Evolutionary conservation across 2,888 invertebrate genomes (phyloP).

Genomic region (Ornithoptera alexandrae): DNA sequence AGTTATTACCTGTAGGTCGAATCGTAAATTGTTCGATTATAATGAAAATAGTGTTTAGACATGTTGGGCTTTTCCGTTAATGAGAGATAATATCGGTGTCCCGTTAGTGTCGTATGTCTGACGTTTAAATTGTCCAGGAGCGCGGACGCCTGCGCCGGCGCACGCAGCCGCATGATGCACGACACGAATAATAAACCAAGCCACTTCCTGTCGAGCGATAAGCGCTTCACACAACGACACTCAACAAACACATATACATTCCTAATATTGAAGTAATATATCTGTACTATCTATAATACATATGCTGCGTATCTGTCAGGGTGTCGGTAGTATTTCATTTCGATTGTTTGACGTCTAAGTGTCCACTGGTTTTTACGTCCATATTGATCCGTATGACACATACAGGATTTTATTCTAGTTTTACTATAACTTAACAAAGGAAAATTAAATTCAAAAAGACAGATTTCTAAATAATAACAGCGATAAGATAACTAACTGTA

Average conservation of each 20-base stretch:
- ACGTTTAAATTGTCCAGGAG: conserved; percentile 64
- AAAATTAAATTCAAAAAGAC: conserved; percentile 11
- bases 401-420: conserved; percentile 14
- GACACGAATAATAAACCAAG: conserved; percentile 79
- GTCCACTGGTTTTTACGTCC: conserved; percentile 27
- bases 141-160: conserved; percentile 47
- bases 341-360: conserved; percentile 35
- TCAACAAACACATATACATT: conserved; percentile 40
- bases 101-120: conserved; percentile 63
- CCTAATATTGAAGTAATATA: conserved; percentile 34
- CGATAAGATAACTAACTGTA: conserved; percentile 26
- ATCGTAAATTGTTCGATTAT: background rate
- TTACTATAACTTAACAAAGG: conserved; percentile 5
- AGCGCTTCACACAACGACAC: conserved; percentile 62
- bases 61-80: conserved; percentile 43
- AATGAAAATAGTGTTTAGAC: conserved; percentile 1
- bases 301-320: conserved; percentile 42
- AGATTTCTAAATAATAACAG: background rate
- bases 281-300: conserved; percentile 28
- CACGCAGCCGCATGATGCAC: conserved; percentile 70
- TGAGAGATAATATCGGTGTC: conserved; percentile 63
- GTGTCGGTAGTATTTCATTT: conserved; percentile 43
- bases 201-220: conserved; percentile 77
- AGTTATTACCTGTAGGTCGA: background rate
- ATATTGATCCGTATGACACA: conserved; percentile 28